phyloP scores from a whole-genome alignment of 2,888 invertebrate genomes.

The Aspidiotus rigidus region DNA sequence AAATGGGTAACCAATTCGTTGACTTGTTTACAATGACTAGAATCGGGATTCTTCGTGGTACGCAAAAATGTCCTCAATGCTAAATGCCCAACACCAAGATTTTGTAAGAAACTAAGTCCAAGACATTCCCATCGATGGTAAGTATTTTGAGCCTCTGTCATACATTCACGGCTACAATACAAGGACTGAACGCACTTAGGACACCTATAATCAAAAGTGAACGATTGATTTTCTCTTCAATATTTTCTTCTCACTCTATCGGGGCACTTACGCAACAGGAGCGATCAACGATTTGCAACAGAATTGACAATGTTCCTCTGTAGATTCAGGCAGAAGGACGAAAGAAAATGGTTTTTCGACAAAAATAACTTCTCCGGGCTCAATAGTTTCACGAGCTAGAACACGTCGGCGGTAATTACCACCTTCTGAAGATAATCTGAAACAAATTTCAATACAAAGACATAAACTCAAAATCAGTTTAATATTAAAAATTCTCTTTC shows the following conservation, averaged over 20 bases:
- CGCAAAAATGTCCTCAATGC: constrained; percentile 60
- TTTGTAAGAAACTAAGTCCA: constrained; percentile 54
- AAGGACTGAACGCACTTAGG: constrained; percentile 54
- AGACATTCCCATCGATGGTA: constrained; percentile 66
- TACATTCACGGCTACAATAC: constrained; percentile 61
- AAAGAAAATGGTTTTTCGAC: constrained; percentile 72
- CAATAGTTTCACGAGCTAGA: constrained; percentile 50
- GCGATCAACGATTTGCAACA: constrained; percentile 56
- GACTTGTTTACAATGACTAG: constrained; percentile 52
- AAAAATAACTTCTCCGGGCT: constrained; percentile 63
- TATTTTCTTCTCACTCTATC: neutral
- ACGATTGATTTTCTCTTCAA: too few relatives aligned
- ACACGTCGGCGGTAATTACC: constrained; percentile 57
- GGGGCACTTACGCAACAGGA: constrained; percentile 52
- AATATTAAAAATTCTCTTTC: neutral
- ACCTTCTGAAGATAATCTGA: constrained; percentile 8
- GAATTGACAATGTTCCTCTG: constrained; percentile 56
- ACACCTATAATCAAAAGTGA: constrained; percentile 49
- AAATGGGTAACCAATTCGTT: constrained; percentile 65
- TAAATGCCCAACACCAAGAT: constrained; percentile 68
- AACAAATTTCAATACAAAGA: neutral
- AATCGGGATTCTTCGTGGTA: constrained; percentile 41
- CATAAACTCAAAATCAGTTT: neutral
- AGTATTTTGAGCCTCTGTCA: constrained; percentile 47
- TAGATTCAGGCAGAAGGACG: constrained; percentile 53